Evolutionary conservation across 2,888 invertebrate genomes (phyloP).

Genomic region (Brachyptera risi): DNA sequence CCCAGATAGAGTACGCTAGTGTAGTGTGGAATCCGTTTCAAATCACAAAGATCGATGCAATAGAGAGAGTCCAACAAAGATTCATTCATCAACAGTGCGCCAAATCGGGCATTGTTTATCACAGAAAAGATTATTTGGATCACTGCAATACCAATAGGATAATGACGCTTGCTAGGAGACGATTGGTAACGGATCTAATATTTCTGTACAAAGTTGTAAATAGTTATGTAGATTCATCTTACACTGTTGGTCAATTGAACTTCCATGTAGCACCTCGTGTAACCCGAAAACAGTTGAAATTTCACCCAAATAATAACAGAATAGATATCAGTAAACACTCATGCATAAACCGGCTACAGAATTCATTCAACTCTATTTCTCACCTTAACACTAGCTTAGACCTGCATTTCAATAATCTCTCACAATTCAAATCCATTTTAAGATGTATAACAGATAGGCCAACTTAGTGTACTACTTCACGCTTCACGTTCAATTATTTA

Average conservation of each 20-base stretch:
- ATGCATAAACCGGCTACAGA: not conserved
- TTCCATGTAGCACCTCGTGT: not conserved
- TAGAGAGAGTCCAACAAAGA: not conserved
- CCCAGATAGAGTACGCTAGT: constrained; percentile 10
- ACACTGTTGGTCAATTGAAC: not conserved
- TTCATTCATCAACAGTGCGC: not conserved
- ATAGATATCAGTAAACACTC: not conserved
- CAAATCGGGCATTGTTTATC: not conserved
- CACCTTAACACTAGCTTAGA: no score
- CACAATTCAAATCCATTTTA: no score
- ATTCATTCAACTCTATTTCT: no score
- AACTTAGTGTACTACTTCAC: no score
- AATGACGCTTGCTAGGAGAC: not conserved
- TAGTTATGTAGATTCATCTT: not conserved
- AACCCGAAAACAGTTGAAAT: not conserved
- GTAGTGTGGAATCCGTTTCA: constrained; percentile 10
- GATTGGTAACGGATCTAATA: not conserved
- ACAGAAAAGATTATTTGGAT: not conserved
- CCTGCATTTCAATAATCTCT: no score
- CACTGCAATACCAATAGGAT: not conserved
- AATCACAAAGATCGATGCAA: not conserved
- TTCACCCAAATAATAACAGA: constrained; percentile 15
- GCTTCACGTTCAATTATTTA: no score
- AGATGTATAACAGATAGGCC: no score
- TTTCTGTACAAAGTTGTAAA: not conserved